phyloP scores from a whole-genome alignment of 2,888 invertebrate species.

The Drosophila infuscata region DNA sequence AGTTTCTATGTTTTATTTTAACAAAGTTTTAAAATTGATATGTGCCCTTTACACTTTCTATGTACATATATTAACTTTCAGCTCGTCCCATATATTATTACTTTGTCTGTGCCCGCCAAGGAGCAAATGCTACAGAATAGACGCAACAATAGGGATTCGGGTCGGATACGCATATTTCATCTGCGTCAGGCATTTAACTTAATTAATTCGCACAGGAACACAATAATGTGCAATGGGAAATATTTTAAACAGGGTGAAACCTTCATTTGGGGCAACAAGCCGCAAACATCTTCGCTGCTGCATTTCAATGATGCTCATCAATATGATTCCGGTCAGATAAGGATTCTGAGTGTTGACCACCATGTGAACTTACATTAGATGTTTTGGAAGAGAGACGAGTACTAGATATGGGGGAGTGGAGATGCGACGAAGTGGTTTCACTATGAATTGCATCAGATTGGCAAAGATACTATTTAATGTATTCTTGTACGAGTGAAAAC shows the following conservation, averaged over 20 bases:
- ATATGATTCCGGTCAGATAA: constrained; percentile 12
- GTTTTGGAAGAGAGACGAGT: background rate
- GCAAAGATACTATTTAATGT: constrained; percentile 4
- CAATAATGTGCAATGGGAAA: background rate
- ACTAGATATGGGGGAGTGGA: background rate
- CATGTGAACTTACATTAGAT: constrained; percentile 30
- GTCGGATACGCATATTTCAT: constrained; percentile 37
- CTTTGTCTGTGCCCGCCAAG: constrained; percentile 11
- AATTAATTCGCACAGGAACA: constrained; percentile 26
- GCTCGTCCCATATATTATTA: background rate
- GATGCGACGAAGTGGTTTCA: constrained; percentile 33
- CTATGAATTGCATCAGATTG: constrained; percentile 34
- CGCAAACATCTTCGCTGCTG: constrained; percentile 34
- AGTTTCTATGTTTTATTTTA: background rate
- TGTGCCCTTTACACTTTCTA: no score
- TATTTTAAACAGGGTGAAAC: constrained; percentile 38
- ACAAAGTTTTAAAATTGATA: background rate
- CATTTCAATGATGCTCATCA: constrained; percentile 7
- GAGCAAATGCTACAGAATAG: constrained; percentile 27
- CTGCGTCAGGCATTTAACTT: constrained; percentile 46
- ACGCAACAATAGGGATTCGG: background rate
- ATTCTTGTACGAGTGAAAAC: constrained; percentile 25
- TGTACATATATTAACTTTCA: background rate
- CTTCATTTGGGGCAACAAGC: constrained; percentile 67
- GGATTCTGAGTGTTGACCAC: constrained; percentile 4